These are phyloP conservation scores for Acanthosepion esculentum DNA, from an alignment of 2,888 invertebrate species.

Conservation along the genomic window DNA sequence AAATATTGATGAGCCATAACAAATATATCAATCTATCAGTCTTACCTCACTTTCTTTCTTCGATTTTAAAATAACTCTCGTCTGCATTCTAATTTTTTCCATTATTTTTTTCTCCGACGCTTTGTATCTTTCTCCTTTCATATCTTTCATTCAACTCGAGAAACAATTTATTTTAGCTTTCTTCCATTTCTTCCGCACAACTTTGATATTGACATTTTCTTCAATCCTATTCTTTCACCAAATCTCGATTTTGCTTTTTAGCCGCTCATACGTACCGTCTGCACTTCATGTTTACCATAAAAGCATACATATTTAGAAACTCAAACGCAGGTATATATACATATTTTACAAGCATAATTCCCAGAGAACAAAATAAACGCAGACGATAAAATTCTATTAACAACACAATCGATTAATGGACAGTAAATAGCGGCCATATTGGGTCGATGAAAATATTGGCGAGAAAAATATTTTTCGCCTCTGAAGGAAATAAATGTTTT, in stretches of 20 bases:
- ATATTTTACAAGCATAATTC: background rate
- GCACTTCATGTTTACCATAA: background rate
- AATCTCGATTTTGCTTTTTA: too few species aligned
- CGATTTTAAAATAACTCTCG: background rate
- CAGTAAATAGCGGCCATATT: background rate
- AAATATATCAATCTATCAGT: too few species aligned
- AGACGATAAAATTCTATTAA: background rate
- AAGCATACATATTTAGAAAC: background rate
- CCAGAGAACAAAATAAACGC: background rate
- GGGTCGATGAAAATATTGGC: constrained; percentile 33
- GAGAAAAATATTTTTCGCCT: background rate
- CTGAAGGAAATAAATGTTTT: background rate
- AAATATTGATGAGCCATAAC: too few species aligned
- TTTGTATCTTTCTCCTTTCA: too few species aligned
- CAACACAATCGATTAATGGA: constrained; percentile 21
- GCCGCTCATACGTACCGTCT: too few species aligned
- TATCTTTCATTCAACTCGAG: background rate
- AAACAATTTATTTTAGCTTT: background rate
- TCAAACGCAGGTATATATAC: background rate
- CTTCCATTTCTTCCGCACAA: background rate
- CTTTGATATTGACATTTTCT: background rate
- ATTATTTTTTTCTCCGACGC: background rate
- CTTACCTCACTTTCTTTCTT: background rate
- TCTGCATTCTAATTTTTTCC: background rate
- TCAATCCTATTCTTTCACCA: too few species aligned